A percentile compares a stretch with the other conserved stretches of the same genome.
Evolutionary conservation across 1,140 invertebrate species (phyloP).

Genomic region (Macrobrachium rosenbergii): DNA sequence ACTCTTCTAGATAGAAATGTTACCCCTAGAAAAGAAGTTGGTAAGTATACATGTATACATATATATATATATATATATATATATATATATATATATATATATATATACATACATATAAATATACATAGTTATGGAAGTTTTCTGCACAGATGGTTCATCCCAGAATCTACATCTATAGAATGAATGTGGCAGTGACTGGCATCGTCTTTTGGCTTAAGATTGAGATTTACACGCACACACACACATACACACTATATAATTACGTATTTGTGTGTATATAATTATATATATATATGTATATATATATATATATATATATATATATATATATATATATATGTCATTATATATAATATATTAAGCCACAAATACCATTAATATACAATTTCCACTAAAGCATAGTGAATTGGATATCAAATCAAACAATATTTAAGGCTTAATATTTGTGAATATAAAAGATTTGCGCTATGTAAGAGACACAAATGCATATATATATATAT

Average conservation of each 20-base stretch:
- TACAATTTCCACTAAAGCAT: too few species aligned
- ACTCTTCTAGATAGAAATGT: not conserved
- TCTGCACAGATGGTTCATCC: not conserved
- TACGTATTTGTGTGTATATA: constrained; percentile 26
- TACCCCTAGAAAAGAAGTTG: not conserved
- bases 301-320: constrained; percentile 41
- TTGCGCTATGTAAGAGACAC: too few species aligned
- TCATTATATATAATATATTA: constrained; percentile 26
- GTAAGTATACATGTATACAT: not conserved
- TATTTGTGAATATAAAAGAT: too few species aligned
- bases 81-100: constrained; percentile 34
- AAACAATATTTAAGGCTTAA: too few species aligned
- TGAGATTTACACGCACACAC: constrained; percentile 43
- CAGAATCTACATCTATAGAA: too few species aligned
- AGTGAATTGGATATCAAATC: too few species aligned
- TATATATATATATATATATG: constrained; percentile 28
- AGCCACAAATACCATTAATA: not conserved
- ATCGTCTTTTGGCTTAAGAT: too few species aligned
- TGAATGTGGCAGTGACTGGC: too few species aligned
- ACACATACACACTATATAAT: constrained; percentile 35
- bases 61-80: constrained; percentile 24
- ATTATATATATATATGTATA: constrained; percentile 32
- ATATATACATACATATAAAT: constrained; percentile 28
- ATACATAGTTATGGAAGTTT: not conserved
- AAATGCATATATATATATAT: too few species aligned